phyloP scores from a whole-genome alignment of 1,140 invertebrate genomes.

The Drosophila melanica region DNA sequence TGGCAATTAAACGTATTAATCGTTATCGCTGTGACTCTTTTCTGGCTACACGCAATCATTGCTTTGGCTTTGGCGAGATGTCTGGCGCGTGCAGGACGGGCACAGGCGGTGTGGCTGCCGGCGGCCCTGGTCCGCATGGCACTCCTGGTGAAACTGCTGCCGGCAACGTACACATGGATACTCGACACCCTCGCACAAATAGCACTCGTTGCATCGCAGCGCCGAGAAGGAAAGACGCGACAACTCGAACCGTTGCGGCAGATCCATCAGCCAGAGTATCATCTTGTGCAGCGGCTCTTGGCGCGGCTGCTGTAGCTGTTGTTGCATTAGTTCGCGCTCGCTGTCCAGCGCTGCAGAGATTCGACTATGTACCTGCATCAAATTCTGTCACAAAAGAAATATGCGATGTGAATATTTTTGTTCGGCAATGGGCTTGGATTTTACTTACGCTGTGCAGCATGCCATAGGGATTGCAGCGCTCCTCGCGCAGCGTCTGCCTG shows the following conservation, averaged over 20 bases:
- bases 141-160: constrained; percentile 12
- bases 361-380: neutral
- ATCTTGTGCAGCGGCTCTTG: constrained; percentile 10
- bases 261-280: constrained; percentile 13
- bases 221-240: neutral
- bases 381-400: neutral
- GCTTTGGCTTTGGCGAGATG: neutral
- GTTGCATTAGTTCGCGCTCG: neutral
- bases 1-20: constrained; percentile 7
- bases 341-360: neutral
- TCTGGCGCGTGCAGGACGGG: constrained; percentile 1
- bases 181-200: constrained; percentile 7
- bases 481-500: neutral
- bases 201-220: constrained; percentile 3
- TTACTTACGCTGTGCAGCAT: neutral
- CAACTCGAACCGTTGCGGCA: constrained; percentile 1
- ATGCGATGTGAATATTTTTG: neutral
- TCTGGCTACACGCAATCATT: neutral
- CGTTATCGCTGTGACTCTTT: neutral
- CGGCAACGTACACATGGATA: constrained; percentile 6
- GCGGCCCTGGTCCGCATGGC: neutral
- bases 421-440: no score
- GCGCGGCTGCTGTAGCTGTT: neutral
- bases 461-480: neutral
- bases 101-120: neutral